Conservation (phyloP, 2,888 invertebrate species). For the Drosophila dives region DNA sequence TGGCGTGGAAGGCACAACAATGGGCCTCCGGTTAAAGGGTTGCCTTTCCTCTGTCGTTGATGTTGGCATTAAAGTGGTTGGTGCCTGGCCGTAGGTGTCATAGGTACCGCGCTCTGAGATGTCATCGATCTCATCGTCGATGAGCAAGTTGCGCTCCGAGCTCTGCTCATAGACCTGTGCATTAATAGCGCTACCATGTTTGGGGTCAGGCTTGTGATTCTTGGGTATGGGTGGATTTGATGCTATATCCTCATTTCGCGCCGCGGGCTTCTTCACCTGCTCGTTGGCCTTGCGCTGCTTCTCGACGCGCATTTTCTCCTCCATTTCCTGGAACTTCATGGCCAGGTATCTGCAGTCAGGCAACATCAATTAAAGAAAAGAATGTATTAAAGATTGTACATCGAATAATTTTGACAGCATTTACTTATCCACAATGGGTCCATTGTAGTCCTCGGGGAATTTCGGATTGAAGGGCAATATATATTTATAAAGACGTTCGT, state of each 20-base stretch:
- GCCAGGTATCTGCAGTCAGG: constrained; percentile 89
- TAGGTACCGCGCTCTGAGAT: constrained; percentile 78
- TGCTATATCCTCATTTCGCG: constrained; percentile 72
- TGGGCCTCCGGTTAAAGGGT: constrained; percentile 79
- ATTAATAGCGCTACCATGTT: constrained; percentile 74
- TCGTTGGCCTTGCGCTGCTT: constrained; percentile 86
- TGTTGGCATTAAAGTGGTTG: constrained; percentile 60
- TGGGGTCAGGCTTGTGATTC: constrained; percentile 55
- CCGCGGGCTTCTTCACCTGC: constrained; percentile 77
- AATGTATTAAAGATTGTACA: not conserved
- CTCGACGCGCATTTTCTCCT: constrained; percentile 90
- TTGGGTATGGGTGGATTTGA: constrained; percentile 53
- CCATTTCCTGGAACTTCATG: constrained; percentile 94
- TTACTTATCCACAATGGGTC: constrained; percentile 93
- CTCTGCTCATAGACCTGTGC: constrained; percentile 83
- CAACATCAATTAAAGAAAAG: not conserved
- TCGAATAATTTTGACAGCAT: constrained; percentile 60
- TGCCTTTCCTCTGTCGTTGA: constrained; percentile 44
- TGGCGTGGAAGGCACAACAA: constrained; percentile 82
- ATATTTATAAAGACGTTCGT: constrained; percentile 94
- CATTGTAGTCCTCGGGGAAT: constrained; percentile 95
- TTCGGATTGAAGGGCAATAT: constrained; percentile 94
- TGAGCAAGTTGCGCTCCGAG: constrained; percentile 83
- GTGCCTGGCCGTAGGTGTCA: constrained; percentile 67
- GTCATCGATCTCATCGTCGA: constrained; percentile 83